Percentiles rank a stretch among this genome's conserved stretches.
Conservation (phyloP, 2,113 vertebrate species). For the Myrmophylax atrothorax region DNA sequence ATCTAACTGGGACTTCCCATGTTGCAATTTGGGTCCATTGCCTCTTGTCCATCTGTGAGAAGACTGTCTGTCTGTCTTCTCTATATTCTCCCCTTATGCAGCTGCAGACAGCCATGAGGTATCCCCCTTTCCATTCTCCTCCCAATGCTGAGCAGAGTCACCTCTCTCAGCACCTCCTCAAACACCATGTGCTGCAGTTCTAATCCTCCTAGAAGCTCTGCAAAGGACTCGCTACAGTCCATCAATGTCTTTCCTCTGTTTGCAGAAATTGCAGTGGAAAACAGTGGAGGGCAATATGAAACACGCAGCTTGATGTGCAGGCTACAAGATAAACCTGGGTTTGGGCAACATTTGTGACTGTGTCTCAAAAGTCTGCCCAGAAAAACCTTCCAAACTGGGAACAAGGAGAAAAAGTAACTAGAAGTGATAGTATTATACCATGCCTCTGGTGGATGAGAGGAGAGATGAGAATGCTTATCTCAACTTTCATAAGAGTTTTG, state of each 20-base stretch:
- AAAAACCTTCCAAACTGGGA: not conserved
- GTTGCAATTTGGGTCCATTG: not conserved
- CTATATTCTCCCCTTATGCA: not conserved
- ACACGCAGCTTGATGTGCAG: not conserved
- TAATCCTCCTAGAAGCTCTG: not conserved
- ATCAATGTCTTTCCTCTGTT: not conserved
- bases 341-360: not conserved
- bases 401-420: not conserved
- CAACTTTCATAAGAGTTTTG: not conserved
- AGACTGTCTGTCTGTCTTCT: not conserved
- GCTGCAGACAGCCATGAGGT: not conserved
- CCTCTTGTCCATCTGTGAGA: not conserved
- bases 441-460: not conserved
- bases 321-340: not conserved
- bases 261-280: not conserved
- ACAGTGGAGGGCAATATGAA: not conserved
- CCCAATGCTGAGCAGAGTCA: not conserved
- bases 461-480: not conserved
- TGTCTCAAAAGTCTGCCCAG: not conserved
- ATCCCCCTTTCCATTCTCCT: not conserved
- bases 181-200: not conserved
- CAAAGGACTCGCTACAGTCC: not conserved
- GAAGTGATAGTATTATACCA: not conserved
- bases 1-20: not conserved
- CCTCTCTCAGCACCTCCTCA: not conserved